Base-by-base conservation (phyloP, 2,888 invertebrate species). In the Hirtodrosophila confusa region DNA sequence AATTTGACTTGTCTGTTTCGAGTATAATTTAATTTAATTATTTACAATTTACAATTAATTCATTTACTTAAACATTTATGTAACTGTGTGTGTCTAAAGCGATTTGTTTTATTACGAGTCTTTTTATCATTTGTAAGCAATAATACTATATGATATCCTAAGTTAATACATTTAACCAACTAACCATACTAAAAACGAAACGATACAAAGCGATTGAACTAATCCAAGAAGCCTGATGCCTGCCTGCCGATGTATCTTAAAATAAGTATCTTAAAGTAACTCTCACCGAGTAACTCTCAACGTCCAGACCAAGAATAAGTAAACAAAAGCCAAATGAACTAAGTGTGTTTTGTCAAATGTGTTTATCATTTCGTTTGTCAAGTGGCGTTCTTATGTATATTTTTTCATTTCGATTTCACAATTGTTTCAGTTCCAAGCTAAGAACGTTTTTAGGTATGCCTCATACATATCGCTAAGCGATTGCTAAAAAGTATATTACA, bases 291-390 rank as follows among this genome's bases (percentile, higher is more conserved):
- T n/a, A n/a, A n/a, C n/a, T 11, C 41, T 8, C 39, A 17, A 10
- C 31, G 33, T 27, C 27, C 17, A 17, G 37, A 39, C 8, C 27
- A 45, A 47, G 40, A 27, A 41, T 23, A 23, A 54, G 31, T 24
- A 53, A 40, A 64, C 39, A 11, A 41, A 54, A 63, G 51, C 68
- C 72, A 77, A 68, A 50, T 69, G 69, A 57, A 63, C 56, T 83
- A 73, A 75, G 85, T 89, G 86, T 89, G 85, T 82, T 80, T 86
- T 31, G 89, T 90, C 89, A 83, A 89, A 83, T 89, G 89, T 89
- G 76, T 75, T 75, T 80, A 65, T 83, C 12, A 55, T 69, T 80
- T 80, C 27, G 11, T 68, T 71, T 56, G 47, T 44, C 54, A 67
- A 61, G 63, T 74, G 58, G 47, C 62, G 51, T 78, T 66, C 2